These are phyloP conservation scores for Podabrus alpinus DNA, from an alignment of 2,888 invertebrate species.

Conservation along the genomic window DNA sequence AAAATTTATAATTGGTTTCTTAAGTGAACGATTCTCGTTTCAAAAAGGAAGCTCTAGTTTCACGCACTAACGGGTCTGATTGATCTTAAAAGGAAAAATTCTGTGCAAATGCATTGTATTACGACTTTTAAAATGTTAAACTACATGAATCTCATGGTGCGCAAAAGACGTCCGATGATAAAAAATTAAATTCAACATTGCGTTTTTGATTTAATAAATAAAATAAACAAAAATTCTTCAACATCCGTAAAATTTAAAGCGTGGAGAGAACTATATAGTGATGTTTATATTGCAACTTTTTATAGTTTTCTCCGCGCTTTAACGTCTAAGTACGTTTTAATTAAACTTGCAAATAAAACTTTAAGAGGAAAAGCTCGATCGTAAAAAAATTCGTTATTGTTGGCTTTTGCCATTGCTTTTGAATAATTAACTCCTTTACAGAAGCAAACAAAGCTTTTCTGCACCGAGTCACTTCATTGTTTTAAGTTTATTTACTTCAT, in stretches of 20 bases:
- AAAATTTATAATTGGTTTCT: neutral
- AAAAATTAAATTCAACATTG: neutral
- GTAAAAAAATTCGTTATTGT: neutral
- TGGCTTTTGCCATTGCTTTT: neutral
- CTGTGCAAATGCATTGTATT: neutral
- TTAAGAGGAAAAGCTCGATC: neutral
- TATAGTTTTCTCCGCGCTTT: neutral
- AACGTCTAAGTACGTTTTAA: neutral
- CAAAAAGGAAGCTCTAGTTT: neutral
- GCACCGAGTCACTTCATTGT: neutral
- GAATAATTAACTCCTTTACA: neutral
- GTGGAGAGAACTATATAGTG: neutral
- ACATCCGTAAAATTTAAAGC: neutral
- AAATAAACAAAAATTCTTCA: neutral
- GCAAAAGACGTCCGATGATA: neutral
- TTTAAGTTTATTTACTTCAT: neutral
- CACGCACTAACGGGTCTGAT: neutral
- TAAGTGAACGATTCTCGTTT: neutral
- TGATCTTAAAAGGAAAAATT: neutral
- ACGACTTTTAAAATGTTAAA: neutral
- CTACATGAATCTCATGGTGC: neutral
- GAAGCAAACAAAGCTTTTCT: neutral
- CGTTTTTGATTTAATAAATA: neutral
- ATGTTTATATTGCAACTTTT: neutral
- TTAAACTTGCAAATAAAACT: neutral